Evolutionary conservation across 2,113 vertebrate genomes (phyloP).

Genomic region (Crotalus horridus): DNA sequence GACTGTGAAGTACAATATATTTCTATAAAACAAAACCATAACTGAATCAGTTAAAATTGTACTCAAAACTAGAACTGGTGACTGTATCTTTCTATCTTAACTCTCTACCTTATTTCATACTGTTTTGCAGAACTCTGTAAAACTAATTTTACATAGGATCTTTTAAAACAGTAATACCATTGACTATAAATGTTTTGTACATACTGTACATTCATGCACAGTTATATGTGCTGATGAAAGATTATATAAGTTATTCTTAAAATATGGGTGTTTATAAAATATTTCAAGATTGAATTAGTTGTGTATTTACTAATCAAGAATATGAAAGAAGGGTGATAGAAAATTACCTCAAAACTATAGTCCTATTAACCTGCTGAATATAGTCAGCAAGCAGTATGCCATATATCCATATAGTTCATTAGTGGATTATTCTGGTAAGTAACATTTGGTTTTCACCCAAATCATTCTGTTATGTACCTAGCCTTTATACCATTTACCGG

Average conservation of each 20-base stretch:
- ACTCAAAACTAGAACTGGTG: background rate
- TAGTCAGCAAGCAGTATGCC: background rate
- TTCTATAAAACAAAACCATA: background rate
- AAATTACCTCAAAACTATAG: background rate
- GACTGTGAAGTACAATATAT: background rate
- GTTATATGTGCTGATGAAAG: background rate
- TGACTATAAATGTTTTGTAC: conserved; percentile 21
- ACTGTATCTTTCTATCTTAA: conserved; percentile 9
- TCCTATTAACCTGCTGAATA: background rate
- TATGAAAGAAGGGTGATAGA: background rate
- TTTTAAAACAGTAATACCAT: background rate
- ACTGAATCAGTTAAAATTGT: conserved; percentile 1
- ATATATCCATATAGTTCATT: background rate
- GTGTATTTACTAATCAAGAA: background rate
- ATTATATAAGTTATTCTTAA: background rate
- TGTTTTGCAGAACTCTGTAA: conserved; percentile 37
- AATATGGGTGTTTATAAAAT: background rate
- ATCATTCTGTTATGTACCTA: background rate
- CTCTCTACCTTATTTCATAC: conserved; percentile 15
- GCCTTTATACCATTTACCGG: background rate
- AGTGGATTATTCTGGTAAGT: background rate
- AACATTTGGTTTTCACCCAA: background rate
- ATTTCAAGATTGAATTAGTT: background rate
- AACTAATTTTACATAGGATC: conserved; percentile 15
- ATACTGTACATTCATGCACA: conserved; percentile 2